Conservation (phyloP, 2,797 vertebrate species). For the Steatocranus sp. region DNA sequence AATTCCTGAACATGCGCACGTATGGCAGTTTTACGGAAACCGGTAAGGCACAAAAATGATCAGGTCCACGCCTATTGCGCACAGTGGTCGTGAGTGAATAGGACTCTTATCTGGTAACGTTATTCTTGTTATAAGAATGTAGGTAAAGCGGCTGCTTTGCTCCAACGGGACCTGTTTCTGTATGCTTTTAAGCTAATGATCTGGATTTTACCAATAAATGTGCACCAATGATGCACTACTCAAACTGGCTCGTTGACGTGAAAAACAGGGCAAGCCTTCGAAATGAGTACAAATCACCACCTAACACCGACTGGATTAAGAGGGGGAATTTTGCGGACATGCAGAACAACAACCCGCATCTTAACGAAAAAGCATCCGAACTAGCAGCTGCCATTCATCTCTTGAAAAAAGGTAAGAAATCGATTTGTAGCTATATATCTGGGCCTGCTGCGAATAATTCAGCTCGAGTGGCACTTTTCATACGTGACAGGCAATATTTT, state of each 20-base stretch:
- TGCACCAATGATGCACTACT: slow-evolving; percentile 71
- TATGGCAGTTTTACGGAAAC: slow-evolving; percentile 40
- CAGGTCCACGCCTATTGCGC: slow-evolving; percentile 26
- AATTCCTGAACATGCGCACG: slow-evolving; percentile 32
- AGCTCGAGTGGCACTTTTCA: not conserved
- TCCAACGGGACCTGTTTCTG: not conserved
- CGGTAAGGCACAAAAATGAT: slow-evolving; percentile 1
- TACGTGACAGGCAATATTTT: not conserved
- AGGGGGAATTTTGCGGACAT: slow-evolving; percentile 35
- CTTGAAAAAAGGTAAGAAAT: slow-evolving; percentile 62
- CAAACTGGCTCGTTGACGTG: slow-evolving; percentile 68
- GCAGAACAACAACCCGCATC: slow-evolving; percentile 38
- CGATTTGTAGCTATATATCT: not conserved
- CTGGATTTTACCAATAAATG: not conserved
- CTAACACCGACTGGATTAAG: slow-evolving; percentile 47
- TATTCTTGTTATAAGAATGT: slow-evolving; percentile 2
- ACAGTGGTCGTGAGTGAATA: not conserved
- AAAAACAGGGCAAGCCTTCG: slow-evolving; percentile 69
- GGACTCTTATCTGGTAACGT: slow-evolving; percentile 19
- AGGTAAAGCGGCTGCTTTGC: not conserved
- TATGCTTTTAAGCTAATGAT: slow-evolving; percentile 13
- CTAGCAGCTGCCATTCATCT: slow-evolving; percentile 37
- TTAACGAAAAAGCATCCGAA: slow-evolving; percentile 36
- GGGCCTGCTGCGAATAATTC: slow-evolving; percentile 18
- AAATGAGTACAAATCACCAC: slow-evolving; percentile 56